These are phyloP conservation scores for Acronicta alni DNA, from an alignment of 2,888 invertebrate species.

Conservation along the genomic window DNA sequence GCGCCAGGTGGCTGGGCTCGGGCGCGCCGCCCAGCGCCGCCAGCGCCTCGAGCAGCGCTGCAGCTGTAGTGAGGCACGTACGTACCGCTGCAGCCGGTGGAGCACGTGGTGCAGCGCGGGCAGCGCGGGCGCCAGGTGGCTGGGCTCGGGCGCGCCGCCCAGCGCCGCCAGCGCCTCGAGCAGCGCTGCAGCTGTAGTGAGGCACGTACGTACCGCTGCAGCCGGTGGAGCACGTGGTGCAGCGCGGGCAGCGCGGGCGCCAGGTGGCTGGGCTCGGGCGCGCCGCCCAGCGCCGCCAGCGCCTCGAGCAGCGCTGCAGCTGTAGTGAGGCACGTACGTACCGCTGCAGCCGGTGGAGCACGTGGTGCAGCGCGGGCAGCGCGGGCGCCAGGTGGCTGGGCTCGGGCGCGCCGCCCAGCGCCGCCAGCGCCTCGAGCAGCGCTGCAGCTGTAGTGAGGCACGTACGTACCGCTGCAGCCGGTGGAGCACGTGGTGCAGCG, in stretches of 20 bases:
- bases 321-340: conserved; percentile 16
- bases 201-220: conserved; percentile 46
- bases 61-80: conserved; percentile 13
- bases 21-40: conserved; percentile 73
- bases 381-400: conserved; percentile 66
- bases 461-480: conserved; percentile 49
- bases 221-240: conserved; percentile 50
- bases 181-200: conserved; percentile 48
- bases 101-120: conserved; percentile 61
- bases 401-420: conserved; percentile 69
- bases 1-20: conserved; percentile 63
- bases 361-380: conserved; percentile 61
- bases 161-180: conserved; percentile 68
- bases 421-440: conserved; percentile 77
- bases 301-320: conserved; percentile 74
- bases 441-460: conserved; percentile 50
- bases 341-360: conserved; percentile 51
- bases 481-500: conserved; percentile 57
- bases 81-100: conserved; percentile 49
- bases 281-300: conserved; percentile 74
- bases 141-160: conserved; percentile 66
- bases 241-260: conserved; percentile 67
- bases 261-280: conserved; percentile 63
- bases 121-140: conserved; percentile 66
- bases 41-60: conserved; percentile 76